phyloP scores from a whole-genome alignment of 1,140 invertebrate species.

The Lordiphosa mommai region DNA sequence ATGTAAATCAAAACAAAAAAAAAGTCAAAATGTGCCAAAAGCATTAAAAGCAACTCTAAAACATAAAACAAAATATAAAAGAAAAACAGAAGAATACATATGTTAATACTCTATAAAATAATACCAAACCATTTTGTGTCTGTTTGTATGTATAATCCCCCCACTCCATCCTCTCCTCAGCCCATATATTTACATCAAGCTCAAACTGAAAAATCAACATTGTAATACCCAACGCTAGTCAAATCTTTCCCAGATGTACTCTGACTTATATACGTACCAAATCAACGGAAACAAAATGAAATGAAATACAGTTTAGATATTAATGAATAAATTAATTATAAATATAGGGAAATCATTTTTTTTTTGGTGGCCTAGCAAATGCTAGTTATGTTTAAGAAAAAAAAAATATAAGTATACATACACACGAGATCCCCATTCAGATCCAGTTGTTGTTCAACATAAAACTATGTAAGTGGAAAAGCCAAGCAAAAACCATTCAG shows the following conservation, averaged over 20 bases:
- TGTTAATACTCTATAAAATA: conserved; percentile 29
- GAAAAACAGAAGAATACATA: conserved; percentile 18
- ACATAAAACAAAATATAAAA: conserved; percentile 10
- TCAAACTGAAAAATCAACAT: no score
- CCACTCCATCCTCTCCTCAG: background rate
- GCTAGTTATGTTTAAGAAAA: conserved; percentile 49
- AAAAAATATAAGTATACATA: conserved; percentile 16
- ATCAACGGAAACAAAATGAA: background rate
- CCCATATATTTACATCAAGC: background rate
- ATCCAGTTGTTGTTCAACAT: conserved; percentile 22
- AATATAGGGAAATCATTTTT: conserved; percentile 45
- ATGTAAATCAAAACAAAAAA: conserved; percentile 35
- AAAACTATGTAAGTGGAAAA: conserved; percentile 16
- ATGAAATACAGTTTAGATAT: conserved; percentile 40
- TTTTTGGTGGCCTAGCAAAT: conserved; percentile 62
- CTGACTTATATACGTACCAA: conserved; percentile 47
- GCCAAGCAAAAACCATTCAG: conserved; percentile 21
- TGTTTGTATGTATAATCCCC: conserved; percentile 30
- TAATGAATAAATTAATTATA: conserved; percentile 37
- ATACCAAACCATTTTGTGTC: background rate
- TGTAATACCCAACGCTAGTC: background rate
- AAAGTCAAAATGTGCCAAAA: conserved; percentile 38
- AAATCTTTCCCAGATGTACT: conserved; percentile 28
- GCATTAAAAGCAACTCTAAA: conserved; percentile 33
- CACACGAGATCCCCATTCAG: background rate